Conservation (phyloP, 2,113 vertebrate species). For the Salvelinus namaycush region DNA sequence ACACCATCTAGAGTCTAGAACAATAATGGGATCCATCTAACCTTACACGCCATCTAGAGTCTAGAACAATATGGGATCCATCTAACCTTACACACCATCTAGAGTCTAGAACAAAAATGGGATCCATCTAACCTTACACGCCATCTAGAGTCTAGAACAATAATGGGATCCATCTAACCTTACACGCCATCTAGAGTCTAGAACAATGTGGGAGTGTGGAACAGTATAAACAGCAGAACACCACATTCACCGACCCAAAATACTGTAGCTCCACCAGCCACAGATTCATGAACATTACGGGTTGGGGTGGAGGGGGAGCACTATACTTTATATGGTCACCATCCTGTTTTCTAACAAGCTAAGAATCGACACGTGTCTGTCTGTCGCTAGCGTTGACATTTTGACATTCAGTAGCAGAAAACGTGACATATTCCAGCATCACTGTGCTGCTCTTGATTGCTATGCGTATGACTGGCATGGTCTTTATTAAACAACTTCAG, state of each 20-base stretch:
- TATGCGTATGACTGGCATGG: neutral
- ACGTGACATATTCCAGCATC: conserved; percentile 32
- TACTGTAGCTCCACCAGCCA: conserved; percentile 18
- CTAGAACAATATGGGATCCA: too few species aligned
- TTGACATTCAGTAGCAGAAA: conserved; percentile 2
- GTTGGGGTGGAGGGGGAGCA: conserved; percentile 12
- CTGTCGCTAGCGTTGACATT: neutral
- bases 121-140: neutral
- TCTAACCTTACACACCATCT: too few species aligned
- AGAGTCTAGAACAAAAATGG: too few species aligned
- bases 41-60: too few species aligned
- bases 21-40: too few species aligned
- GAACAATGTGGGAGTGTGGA: conserved; percentile 48
- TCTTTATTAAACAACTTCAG: neutral
- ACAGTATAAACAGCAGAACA: conserved; percentile 35
- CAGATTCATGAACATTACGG: conserved; percentile 36
- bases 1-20: too few species aligned
- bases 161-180: too few species aligned
- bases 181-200: too few species aligned
- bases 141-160: conserved; percentile 27
- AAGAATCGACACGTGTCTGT: conserved; percentile 13
- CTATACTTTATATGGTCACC: conserved; percentile 20
- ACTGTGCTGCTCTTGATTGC: neutral
- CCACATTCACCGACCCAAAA: conserved; percentile 13
- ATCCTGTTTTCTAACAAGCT: conserved; percentile 25